Evolutionary conservation across 2,888 invertebrate species (phyloP).

Genomic region (Drosophila buzzatii): DNA sequence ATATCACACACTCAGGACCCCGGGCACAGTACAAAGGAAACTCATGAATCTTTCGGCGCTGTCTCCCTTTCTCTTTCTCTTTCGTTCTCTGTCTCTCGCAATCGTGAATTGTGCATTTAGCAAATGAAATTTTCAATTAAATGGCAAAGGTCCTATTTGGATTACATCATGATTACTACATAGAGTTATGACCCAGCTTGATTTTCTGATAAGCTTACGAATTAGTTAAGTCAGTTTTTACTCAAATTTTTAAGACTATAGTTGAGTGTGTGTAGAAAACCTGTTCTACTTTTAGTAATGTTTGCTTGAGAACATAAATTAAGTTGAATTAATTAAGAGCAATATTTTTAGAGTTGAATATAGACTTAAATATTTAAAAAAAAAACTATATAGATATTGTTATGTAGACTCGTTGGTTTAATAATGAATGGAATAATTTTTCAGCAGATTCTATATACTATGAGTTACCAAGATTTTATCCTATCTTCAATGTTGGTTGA

Average conservation of each 20-base stretch:
- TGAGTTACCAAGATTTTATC: too few species aligned
- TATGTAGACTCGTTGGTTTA: neutral
- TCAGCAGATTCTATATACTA: too few species aligned
- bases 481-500: too few species aligned
- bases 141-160: slow-evolving; percentile 18
- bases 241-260: neutral
- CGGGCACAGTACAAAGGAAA: slow-evolving; percentile 34
- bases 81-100: slow-evolving; percentile 4
- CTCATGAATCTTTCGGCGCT: slow-evolving; percentile 46
- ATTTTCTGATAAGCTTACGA: neutral
- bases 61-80: slow-evolving; percentile 21
- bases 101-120: slow-evolving; percentile 72
- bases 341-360: too few species aligned
- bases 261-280: too few species aligned
- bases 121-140: slow-evolving; percentile 58
- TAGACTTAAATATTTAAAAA: too few species aligned
- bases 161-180: neutral
- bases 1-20: slow-evolving; percentile 61
- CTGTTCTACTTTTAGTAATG: too few species aligned
- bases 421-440: too few species aligned
- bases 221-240: too few species aligned
- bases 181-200: neutral
- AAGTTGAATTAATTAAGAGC: too few species aligned
- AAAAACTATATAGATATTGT: too few species aligned
- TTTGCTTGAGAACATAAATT: too few species aligned